Conservation (phyloP, 1,140 invertebrate species). For the Drosophila arawakana region DNA sequence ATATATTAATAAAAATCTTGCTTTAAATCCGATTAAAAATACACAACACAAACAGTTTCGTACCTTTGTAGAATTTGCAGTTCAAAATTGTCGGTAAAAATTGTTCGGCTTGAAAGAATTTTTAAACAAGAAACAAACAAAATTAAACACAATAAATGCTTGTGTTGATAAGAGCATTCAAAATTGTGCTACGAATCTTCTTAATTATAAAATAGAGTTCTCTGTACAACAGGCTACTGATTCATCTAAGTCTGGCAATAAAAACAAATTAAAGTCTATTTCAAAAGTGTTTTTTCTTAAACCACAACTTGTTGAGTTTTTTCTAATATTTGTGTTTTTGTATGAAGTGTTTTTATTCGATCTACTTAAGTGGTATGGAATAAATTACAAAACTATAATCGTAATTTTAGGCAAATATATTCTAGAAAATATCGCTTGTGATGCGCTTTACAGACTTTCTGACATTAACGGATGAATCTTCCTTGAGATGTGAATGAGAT, state of each 20-base stretch:
- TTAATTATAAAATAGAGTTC: slow-evolving; percentile 55
- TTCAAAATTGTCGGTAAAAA: slow-evolving; percentile 81
- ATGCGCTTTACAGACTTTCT: slow-evolving; percentile 60
- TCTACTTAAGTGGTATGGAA: slow-evolving; percentile 64
- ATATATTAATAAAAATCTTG: slow-evolving; percentile 19
- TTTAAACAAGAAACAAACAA: slow-evolving; percentile 43
- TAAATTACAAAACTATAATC: slow-evolving; percentile 71
- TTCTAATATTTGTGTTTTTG: not conserved
- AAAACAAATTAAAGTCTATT: slow-evolving; percentile 41
- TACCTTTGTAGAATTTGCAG: slow-evolving; percentile 84
- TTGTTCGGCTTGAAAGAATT: slow-evolving; percentile 57
- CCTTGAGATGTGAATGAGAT: slow-evolving; percentile 52
- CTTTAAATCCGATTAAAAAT: slow-evolving; percentile 21
- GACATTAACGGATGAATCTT: slow-evolving; percentile 39
- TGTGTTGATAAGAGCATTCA: slow-evolving; percentile 33
- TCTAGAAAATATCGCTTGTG: slow-evolving; percentile 70
- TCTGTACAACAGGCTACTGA: slow-evolving; percentile 69
- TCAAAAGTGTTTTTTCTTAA: not conserved
- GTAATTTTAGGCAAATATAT: slow-evolving; percentile 42
- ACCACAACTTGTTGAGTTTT: not conserved
- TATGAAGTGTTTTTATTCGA: slow-evolving; percentile 11
- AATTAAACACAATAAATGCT: slow-evolving; percentile 40
- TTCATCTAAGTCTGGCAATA: slow-evolving; percentile 66
- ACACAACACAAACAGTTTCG: slow-evolving; percentile 55
- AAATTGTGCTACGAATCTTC: slow-evolving; percentile 40